Conservation (phyloP, 2,113 vertebrate species). For the Anoura caudifer region DNA sequence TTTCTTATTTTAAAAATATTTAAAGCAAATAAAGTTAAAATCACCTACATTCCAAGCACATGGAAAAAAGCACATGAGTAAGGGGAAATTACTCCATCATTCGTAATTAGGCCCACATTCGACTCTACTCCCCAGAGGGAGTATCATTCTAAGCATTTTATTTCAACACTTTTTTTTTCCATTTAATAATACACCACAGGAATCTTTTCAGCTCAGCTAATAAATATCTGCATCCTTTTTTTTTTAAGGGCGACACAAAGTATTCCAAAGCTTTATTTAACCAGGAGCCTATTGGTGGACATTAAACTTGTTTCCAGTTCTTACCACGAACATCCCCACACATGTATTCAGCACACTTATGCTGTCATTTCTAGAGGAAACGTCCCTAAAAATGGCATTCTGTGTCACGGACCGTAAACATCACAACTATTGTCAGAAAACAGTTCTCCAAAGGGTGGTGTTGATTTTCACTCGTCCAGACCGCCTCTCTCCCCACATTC, state of each 20-base stretch:
- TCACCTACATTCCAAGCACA: not conserved
- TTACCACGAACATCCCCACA: not conserved
- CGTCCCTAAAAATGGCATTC: not conserved
- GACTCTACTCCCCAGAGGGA: not conserved
- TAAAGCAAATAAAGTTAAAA: not conserved
- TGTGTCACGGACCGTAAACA: not conserved
- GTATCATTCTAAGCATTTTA: not conserved
- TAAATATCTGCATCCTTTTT: not conserved
- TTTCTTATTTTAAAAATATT: not conserved
- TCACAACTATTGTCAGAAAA: not conserved
- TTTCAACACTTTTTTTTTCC: not conserved
- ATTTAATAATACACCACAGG: not conserved
- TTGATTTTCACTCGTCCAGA: not conserved
- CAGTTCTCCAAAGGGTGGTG: not conserved
- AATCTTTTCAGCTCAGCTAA: not conserved
- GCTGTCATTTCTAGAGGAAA: not conserved
- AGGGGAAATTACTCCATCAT: not conserved
- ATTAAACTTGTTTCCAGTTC: not conserved
- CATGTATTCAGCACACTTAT: not conserved
- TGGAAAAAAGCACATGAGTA: not conserved
- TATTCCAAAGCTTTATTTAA: not conserved
- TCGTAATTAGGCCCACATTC: not conserved
- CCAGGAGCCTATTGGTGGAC: not conserved
- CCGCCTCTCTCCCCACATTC: not conserved
- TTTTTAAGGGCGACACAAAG: not conserved